Evolutionary conservation across 2,888 invertebrate genomes (phyloP), one percentile per base, ranked within the genome.

Genomic region (Acronicta alni): DNA sequence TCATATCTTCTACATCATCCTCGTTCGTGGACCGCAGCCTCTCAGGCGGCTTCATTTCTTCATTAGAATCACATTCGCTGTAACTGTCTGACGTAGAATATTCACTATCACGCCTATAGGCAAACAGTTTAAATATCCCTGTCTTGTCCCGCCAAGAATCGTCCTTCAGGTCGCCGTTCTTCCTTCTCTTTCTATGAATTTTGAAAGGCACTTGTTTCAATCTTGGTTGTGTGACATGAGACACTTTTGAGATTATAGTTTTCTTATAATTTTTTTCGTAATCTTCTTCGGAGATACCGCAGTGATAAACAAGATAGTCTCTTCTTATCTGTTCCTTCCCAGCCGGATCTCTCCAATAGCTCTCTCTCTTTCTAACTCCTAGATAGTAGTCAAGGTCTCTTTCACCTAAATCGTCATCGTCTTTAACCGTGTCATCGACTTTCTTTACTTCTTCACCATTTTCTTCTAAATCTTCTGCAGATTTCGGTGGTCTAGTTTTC

Each of bases 121-220:
- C 79, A 55, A 94, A 94, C 15, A 94, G 65, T 77, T 89, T 93
- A 38, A 93, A 92, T 53, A 93, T 86, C 0, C 90, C 86, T 8
- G 81, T 83, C 52, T 88, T 92, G 41, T 94, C 93, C 26, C 87
- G 84, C 92, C 93, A 91, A 3, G 89, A 88, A 57, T 92, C 92
- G 14, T 92, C 92, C 66, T 79, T 87, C 1, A 82, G 58, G 39
- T 82, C 80, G 3, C 79, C 81, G 5, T 77, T 77, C 61, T 84
- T 91, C 26, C 82, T 85, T 57, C 56, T 64, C 20, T 89, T 92
- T 55, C 78, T 90, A 49, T 93, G 89, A 35, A 94, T 92, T 75
- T 91, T 93, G 65, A 94, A 93, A 57, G 94, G 93, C 32, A 94
- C 92, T 83, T 93, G 94, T 67, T 90, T 93, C 5, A 91, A 67